Conservation (phyloP, 2,113 vertebrate species). For the Psilopogon haemacephalus region DNA sequence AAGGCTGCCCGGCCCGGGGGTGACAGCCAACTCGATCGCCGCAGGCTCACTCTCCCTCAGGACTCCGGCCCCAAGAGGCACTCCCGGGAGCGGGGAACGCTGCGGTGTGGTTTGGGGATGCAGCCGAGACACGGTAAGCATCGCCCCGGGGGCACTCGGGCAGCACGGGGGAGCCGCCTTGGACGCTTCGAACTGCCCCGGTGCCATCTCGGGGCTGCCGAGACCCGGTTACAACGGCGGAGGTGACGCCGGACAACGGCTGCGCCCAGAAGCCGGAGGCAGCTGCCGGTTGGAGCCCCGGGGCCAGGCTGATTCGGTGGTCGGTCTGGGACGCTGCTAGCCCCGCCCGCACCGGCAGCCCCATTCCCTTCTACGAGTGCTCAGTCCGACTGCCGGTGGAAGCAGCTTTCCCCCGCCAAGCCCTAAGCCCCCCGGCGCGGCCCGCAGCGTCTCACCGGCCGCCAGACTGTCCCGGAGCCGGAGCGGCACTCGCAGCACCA, state of each 20-base stretch:
- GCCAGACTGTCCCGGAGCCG: constrained; percentile 89
- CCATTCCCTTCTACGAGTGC: not conserved
- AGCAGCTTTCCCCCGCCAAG: not conserved
- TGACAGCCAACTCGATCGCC: not conserved
- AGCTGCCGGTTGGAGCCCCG: not conserved
- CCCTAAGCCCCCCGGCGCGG: not conserved
- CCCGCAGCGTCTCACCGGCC: constrained; percentile 80
- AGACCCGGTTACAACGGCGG: not conserved
- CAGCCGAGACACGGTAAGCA: too few relatives aligned
- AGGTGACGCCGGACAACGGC: not conserved
- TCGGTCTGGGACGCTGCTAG: not conserved
- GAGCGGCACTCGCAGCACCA: constrained; percentile 87
- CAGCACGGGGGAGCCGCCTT: rapidly evolving
- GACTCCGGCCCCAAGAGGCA: not conserved
- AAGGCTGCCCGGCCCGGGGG: not conserved
- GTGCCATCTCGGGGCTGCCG: not conserved
- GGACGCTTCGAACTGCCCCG: not conserved
- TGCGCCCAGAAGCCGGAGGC: not conserved
- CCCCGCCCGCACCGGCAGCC: too few relatives aligned
- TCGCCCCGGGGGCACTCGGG: not conserved
- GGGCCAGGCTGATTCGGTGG: rapidly evolving
- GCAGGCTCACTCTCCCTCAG: not conserved
- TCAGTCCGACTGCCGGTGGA: not conserved
- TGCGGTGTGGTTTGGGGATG: not conserved
- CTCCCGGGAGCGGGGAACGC: not conserved